Evolutionary conservation across 1,140 invertebrate species (phyloP).

Genomic region (Ceratina australensis): DNA sequence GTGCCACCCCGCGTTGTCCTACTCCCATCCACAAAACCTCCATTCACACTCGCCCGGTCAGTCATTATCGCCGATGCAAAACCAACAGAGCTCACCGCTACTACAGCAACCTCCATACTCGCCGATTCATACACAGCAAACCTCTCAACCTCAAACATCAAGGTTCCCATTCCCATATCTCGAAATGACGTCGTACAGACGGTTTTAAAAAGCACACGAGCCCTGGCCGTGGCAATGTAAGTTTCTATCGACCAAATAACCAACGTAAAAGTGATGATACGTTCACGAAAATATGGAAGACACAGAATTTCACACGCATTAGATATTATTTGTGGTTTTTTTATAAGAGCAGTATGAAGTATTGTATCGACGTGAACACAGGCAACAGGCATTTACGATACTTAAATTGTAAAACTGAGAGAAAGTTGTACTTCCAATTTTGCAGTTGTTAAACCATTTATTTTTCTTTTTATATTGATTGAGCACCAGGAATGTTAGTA

Average conservation of each 20-base stretch:
- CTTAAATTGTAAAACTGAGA: constrained; percentile 4
- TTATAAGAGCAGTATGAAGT: constrained; percentile 22
- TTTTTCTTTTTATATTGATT: constrained; percentile 43
- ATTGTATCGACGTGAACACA: constrained; percentile 26
- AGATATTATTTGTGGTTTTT: too few relatives aligned
- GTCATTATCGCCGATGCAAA: constrained; percentile 65
- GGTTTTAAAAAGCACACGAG: constrained; percentile 66
- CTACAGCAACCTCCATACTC: constrained; percentile 68
- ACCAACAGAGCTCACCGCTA: constrained; percentile 67
- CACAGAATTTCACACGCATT: not conserved
- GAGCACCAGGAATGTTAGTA: constrained; percentile 45
- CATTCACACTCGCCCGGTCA: constrained; percentile 63
- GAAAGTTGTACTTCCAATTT: constrained; percentile 10
- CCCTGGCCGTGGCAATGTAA: constrained; percentile 34
- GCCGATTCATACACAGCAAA: constrained; percentile 67
- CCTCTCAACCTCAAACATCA: constrained; percentile 66
- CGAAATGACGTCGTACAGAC: constrained; percentile 75
- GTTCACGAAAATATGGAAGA: constrained; percentile 24
- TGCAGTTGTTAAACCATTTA: constrained; percentile 22
- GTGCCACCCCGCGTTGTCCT: constrained; percentile 69
- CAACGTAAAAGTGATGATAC: constrained; percentile 43
- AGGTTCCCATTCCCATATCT: constrained; percentile 75
- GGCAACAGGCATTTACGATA: constrained; percentile 27
- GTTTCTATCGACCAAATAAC: constrained; percentile 39
- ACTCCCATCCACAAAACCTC: constrained; percentile 61